phyloP scores from a whole-genome alignment of 2,888 invertebrate species.

The Drosophila colorata region DNA sequence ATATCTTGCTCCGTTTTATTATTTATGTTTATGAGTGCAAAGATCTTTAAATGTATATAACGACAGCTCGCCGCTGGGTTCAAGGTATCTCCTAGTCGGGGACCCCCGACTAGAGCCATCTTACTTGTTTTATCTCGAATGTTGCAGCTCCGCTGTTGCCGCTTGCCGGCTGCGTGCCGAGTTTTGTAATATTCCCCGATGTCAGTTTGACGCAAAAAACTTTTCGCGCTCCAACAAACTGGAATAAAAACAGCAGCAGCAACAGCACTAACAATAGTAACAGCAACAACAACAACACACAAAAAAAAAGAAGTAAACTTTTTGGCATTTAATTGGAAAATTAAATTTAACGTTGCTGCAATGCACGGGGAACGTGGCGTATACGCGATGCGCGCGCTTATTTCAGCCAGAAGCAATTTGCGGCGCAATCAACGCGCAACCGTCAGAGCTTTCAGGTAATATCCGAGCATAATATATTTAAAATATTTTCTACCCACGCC shows the following conservation, averaged over 20 bases:
- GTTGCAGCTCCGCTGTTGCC: conserved; percentile 39
- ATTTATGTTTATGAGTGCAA: too few relatives aligned
- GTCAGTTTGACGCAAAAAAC: conserved; percentile 78
- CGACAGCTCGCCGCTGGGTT: too few relatives aligned
- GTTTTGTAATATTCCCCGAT: conserved; percentile 78
- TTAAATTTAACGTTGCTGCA: conserved; percentile 78
- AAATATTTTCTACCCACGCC: conserved; percentile 48
- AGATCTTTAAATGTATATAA: too few relatives aligned
- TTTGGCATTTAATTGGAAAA: conserved; percentile 83
- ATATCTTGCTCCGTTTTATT: too few relatives aligned
- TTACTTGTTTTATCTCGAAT: conserved; percentile 67
- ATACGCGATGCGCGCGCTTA: conserved; percentile 43
- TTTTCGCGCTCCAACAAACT: conserved; percentile 56
- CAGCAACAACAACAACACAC: background rate
- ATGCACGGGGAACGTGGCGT: conserved; percentile 31
- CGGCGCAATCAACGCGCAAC: conserved; percentile 53
- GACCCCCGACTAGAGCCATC: too few relatives aligned
- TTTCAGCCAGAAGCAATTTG: conserved; percentile 56
- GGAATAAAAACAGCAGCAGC: conserved; percentile 27
- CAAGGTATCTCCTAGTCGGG: too few relatives aligned
- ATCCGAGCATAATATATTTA: conserved; percentile 64
- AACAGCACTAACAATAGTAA: background rate
- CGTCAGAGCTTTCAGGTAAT: conserved; percentile 62
- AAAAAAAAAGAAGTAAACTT: conserved; percentile 36
- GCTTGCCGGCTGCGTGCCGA: conserved; percentile 42